phyloP scores from a whole-genome alignment of 2,888 invertebrate species.

The Hyalella azteca region DNA sequence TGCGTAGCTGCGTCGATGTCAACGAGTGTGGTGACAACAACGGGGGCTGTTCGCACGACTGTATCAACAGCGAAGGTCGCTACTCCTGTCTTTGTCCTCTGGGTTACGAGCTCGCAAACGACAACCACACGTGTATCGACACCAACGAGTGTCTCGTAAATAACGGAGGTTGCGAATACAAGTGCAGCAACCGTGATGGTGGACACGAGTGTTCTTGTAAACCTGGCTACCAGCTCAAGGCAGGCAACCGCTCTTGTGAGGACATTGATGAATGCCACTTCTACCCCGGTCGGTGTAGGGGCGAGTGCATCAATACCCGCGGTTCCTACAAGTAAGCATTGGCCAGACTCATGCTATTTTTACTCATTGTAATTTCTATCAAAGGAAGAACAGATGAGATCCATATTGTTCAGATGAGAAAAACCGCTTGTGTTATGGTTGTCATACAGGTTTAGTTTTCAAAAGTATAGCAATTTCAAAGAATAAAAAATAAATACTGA shows the following conservation, averaged over 20 bases:
- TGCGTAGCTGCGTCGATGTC: conserved; percentile 66
- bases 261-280: conserved; percentile 62
- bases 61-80: conserved; percentile 65
- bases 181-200: conserved; percentile 66
- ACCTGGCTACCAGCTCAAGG: conserved; percentile 54
- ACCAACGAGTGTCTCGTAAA: conserved; percentile 64
- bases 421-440: too few relatives aligned
- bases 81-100: conserved; percentile 70
- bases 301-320: conserved; percentile 61
- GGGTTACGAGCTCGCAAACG: conserved; percentile 65
- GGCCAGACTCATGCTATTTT: not conserved
- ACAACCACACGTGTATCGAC: conserved; percentile 60
- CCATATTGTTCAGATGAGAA: too few relatives aligned
- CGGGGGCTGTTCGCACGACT: conserved; percentile 70
- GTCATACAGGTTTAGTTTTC: too few relatives aligned
- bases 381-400: too few relatives aligned
- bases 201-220: conserved; percentile 58
- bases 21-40: conserved; percentile 70
- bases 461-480: too few relatives aligned
- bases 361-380: not conserved
- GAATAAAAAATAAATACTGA: too few relatives aligned
- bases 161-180: conserved; percentile 68
- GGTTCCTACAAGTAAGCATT: conserved; percentile 60
- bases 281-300: conserved; percentile 61
- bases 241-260: conserved; percentile 61